Evolutionary conservation across 2,888 invertebrate species (phyloP).

Genomic region (Dexiosoma caninum): DNA sequence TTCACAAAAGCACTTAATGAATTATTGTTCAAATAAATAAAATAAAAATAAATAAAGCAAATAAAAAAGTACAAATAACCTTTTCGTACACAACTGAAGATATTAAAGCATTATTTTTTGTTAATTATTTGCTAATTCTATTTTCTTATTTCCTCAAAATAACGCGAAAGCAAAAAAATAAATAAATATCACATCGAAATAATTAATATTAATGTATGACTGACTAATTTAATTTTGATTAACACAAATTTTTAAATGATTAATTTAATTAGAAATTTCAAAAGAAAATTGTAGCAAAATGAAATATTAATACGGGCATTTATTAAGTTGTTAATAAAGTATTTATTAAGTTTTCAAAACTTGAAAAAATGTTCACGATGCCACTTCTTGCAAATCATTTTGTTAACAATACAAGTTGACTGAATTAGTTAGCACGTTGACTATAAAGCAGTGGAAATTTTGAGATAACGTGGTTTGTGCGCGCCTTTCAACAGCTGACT

Average conservation of each 20-base stretch:
- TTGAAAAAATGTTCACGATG: too few species aligned
- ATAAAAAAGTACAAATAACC: too few species aligned
- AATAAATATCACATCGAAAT: neutral
- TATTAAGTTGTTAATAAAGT: neutral
- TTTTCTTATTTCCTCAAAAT: too few species aligned
- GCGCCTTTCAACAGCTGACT: too few species aligned
- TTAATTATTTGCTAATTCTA: neutral
- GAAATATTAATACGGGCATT: neutral
- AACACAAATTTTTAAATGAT: slow-evolving; percentile 11
- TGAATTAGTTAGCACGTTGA: too few species aligned
- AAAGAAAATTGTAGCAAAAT: neutral
- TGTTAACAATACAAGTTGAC: too few species aligned
- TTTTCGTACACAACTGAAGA: neutral
- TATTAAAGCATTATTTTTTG: neutral
- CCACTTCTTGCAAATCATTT: too few species aligned
- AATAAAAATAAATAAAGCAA: neutral
- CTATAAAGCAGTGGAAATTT: too few species aligned
- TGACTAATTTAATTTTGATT: slow-evolving; percentile 23
- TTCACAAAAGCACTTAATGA: slow-evolving; percentile 4
- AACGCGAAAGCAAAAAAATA: too few species aligned
- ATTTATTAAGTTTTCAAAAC: too few species aligned
- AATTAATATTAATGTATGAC: neutral
- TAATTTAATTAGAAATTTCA: slow-evolving; percentile 13
- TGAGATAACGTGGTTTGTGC: too few species aligned
- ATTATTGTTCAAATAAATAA: neutral